phyloP scores from a whole-genome alignment of 1,140 invertebrate genomes.

The Cherax destructor region DNA sequence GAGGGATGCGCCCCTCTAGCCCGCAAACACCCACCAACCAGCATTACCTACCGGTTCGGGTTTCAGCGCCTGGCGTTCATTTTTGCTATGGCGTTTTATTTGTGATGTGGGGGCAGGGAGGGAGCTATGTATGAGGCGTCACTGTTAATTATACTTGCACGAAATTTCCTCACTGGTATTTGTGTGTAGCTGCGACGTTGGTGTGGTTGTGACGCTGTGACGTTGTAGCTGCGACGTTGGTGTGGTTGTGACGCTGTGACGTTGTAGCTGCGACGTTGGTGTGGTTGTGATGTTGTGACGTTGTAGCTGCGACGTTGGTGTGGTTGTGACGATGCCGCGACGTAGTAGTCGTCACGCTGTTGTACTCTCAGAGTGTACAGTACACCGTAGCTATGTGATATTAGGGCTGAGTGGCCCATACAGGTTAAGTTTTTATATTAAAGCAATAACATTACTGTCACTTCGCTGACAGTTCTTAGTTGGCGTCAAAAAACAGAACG shows the following conservation, averaged over 20 bases:
- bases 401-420: too few species aligned
- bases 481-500: too few species aligned
- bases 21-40: not conserved
- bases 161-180: not conserved
- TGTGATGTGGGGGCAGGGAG: not conserved
- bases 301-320: not conserved
- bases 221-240: not conserved
- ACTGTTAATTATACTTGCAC: slow-evolving; percentile 9
- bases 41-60: not conserved
- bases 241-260: too few species aligned
- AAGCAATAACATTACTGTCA: too few species aligned
- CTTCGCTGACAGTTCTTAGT: too few species aligned
- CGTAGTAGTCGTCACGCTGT: not conserved
- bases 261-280: not conserved
- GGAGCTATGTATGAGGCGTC: not conserved
- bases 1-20: slow-evolving; percentile 38
- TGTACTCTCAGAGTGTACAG: not conserved
- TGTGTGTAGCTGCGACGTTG: not conserved
- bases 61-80: not conserved
- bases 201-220: not conserved
- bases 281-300: not conserved
- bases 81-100: slow-evolving; percentile 6
- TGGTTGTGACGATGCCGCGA: too few species aligned
- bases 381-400: too few species aligned
- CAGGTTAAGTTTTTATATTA: too few species aligned